A percentile compares a stretch with the other conserved stretches of the same genome.
These are phyloP conservation scores for Pristionchus arcanus DNA, from an alignment of 2,888 invertebrate species.

Conservation along the genomic window DNA sequence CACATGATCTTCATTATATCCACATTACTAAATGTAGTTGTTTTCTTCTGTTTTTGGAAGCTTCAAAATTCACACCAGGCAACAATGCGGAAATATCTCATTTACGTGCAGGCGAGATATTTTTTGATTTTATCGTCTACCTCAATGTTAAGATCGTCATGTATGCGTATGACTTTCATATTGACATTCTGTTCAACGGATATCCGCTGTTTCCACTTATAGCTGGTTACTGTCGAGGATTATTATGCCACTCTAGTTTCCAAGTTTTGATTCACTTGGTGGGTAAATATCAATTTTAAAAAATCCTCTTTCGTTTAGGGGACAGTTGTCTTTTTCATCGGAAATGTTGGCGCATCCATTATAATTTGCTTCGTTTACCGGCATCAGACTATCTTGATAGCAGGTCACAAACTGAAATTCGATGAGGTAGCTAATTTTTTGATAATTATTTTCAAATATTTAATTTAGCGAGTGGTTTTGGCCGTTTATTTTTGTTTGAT, in stretches of 20 bases:
- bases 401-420: not conserved
- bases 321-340: not conserved
- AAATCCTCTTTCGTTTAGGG: not conserved
- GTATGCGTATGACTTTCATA: not conserved
- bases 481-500: not conserved
- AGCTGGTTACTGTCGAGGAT: not conserved
- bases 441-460: no score
- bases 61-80: not conserved
- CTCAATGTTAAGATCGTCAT: not conserved
- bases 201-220: not conserved
- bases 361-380: not conserved
- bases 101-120: not conserved
- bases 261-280: not conserved
- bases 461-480: not conserved
- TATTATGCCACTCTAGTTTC: not conserved
- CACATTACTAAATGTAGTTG: not conserved
- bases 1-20: not conserved
- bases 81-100: not conserved
- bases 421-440: not conserved
- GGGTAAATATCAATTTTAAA: not conserved
- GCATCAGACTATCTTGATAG: not conserved
- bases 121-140: no score
- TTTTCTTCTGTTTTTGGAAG: not conserved
- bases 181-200: not conserved
- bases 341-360: not conserved